Conservation (phyloP, 2,888 invertebrate species). For the Zelleria hepariella region DNA sequence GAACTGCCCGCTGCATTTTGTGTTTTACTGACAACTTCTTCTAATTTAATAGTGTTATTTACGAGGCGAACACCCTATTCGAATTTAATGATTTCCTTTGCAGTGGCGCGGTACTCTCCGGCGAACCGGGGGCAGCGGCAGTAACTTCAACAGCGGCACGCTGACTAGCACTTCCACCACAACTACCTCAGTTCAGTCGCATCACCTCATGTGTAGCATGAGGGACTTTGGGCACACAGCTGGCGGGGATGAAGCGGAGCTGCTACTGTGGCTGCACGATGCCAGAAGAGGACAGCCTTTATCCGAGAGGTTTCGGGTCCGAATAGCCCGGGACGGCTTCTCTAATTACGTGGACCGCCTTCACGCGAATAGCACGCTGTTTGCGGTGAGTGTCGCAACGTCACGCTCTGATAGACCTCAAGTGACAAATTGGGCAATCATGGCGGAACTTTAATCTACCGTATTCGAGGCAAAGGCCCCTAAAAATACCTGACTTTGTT, state of each 20-base stretch:
- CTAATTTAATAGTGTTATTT: not conserved
- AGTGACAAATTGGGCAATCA: not conserved
- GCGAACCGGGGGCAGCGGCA: constrained; percentile 58
- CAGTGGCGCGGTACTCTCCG: constrained; percentile 66
- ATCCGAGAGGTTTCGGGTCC: constrained; percentile 91
- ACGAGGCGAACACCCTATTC: not conserved
- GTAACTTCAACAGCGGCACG: constrained; percentile 61
- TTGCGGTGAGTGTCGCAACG: constrained; percentile 73
- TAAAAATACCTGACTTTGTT: not conserved
- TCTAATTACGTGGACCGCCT: constrained; percentile 90
- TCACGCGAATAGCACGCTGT: constrained; percentile 90
- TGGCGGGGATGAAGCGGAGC: constrained; percentile 91
- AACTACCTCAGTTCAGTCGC: constrained; percentile 49
- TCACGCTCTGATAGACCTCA: not conserved
- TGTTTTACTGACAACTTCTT: not conserved
- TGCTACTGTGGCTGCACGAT: constrained; percentile 90
- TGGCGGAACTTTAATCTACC: not conserved
- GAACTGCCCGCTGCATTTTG: not conserved
- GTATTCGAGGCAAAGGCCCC: not conserved
- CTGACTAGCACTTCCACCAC: constrained; percentile 36
- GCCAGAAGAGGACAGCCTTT: constrained; percentile 82
- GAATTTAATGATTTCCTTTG: constrained; percentile 6
- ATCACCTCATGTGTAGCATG: constrained; percentile 86
- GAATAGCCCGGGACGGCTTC: constrained; percentile 91
- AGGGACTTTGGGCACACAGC: constrained; percentile 90